Conservation (phyloP, 2,113 vertebrate genomes). For the Mesoclemmys tuberculata region DNA sequence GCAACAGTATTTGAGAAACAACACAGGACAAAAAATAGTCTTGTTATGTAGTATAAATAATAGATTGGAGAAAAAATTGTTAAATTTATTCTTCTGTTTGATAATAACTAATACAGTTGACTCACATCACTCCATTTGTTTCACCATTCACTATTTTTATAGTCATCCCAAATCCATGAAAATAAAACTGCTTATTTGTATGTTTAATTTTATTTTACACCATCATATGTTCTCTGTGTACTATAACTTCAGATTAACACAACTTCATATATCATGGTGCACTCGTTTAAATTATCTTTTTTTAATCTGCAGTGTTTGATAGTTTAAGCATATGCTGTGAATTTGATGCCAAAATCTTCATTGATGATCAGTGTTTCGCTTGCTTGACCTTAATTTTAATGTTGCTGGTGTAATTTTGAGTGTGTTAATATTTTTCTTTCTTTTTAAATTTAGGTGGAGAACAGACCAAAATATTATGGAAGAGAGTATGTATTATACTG, state of each 20-base stretch:
- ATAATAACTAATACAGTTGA: neutral
- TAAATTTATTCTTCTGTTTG: neutral
- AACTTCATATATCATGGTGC: neutral
- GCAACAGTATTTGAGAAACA: neutral
- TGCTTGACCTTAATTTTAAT: constrained; percentile 27
- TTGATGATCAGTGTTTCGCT: neutral
- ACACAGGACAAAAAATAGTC: neutral
- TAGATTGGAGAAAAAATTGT: neutral
- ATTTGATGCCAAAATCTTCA: neutral
- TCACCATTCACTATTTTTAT: accelerated
- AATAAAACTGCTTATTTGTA: neutral
- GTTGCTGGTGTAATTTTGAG: constrained; percentile 27
- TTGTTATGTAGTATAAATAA: neutral
- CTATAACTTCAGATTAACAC: neutral
- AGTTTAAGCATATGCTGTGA: neutral
- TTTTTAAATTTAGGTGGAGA: constrained; percentile 90
- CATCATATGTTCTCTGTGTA: neutral
- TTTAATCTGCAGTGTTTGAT: neutral
- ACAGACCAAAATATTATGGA: constrained; percentile 97
- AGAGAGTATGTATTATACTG: constrained; percentile 92
- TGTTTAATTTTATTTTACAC: neutral
- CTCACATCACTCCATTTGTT: neutral
- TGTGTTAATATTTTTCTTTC: constrained; percentile 46
- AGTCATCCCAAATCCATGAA: neutral
- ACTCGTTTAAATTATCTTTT: neutral